Evolutionary conservation across 2,113 vertebrate genomes (phyloP), one percentile per base, ranked within the genome.

Genomic region (Balaeniceps rex): DNA sequence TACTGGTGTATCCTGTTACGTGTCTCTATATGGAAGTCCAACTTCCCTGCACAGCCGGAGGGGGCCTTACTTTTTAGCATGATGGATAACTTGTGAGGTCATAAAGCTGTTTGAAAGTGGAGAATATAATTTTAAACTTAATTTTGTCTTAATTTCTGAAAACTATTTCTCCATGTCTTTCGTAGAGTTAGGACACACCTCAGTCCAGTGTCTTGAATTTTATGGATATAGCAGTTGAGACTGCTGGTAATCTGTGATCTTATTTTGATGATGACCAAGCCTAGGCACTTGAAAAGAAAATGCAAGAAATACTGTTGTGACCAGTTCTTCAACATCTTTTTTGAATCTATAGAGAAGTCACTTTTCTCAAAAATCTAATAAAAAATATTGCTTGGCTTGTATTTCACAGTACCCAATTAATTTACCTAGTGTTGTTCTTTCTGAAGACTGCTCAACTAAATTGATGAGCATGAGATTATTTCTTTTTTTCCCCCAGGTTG

Each of bases 11-110:
- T 96, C 79, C 92, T 60, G 66, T 93, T 93, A 81, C 79, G 9
- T 34, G 16, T 65, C 80, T 64, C 33, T 49, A 4, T 11, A 7
- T 78, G 77, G 74, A 94, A 87, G 66, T 7, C 60, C 75, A 34
- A 0, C 68, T 91, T 86, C 44, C 87, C 71, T 33, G 46, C 9
- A 5, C 17, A 68, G 51, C 52, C 12, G 4, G 68, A 55, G 65
- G 57, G 47, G 25, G 25, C 16, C 11, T 25, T 38, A 5, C 28
- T 60, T 42, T 46, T 55, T 26, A 47, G 66, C 0, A 0, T 34
- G 71, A 70, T 54, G 58, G 70, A 34, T 83, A 83, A 63, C 51
- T 81, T 93, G 40, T 44, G 60, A 93, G 44, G 49, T 38, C 36
- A 16, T 60, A 42, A 71, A 68, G 64, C 77, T 75, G 40, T 55